Evolutionary conservation across 2,888 invertebrate genomes (phyloP).

Genomic region (Idaea biselata): DNA sequence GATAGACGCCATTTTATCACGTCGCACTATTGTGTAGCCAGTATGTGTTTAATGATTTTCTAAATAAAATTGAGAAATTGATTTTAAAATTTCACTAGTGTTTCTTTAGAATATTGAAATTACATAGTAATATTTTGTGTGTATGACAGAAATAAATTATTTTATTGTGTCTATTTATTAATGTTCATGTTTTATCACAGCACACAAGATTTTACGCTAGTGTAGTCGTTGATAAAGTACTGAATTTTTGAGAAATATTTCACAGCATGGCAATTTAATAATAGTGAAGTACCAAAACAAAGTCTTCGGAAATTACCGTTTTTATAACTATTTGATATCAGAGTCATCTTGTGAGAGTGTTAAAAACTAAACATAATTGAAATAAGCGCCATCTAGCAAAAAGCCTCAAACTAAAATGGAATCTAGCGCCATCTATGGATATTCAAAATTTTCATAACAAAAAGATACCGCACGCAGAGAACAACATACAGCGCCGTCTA

Average conservation of each 20-base stretch:
- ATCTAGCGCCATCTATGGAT: too few species aligned
- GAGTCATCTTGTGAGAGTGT: too few species aligned
- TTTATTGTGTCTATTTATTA: too few species aligned
- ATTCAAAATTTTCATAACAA: too few species aligned
- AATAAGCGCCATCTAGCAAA: not conserved
- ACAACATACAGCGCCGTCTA: too few species aligned
- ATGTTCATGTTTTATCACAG: too few species aligned
- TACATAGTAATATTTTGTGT: too few species aligned
- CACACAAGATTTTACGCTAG: too few species aligned
- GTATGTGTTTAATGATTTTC: conserved; percentile 7
- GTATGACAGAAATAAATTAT: too few species aligned
- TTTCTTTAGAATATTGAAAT: not conserved
- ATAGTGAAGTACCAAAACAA: not conserved
- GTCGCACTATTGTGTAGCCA: conserved; percentile 45
- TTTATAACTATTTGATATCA: too few species aligned
- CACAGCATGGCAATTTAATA: not conserved
- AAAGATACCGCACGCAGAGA: too few species aligned
- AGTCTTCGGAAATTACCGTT: not conserved
- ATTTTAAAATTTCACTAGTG: not conserved
- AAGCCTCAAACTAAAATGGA: not conserved
- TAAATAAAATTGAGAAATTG: not conserved
- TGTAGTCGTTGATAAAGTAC: not conserved
- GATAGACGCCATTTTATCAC: conserved; percentile 71
- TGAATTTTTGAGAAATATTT: not conserved
- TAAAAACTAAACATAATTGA: too few species aligned